Base-by-base conservation (phyloP, 2,113 vertebrate genomes). In the Eolophus roseicapilla region DNA sequence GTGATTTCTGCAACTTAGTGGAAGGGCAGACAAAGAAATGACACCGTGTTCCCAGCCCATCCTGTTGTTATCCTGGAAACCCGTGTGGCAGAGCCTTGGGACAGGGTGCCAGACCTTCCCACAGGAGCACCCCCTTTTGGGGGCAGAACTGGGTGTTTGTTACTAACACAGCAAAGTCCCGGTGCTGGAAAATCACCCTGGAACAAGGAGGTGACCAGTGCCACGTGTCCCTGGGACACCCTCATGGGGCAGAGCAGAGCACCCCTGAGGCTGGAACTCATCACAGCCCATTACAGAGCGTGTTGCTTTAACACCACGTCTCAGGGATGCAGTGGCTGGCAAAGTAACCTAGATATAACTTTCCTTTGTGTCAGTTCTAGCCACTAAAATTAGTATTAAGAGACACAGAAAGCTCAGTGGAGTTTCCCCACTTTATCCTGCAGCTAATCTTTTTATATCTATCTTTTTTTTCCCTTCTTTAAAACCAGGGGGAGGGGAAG, bases 351-450 rank as follows among this genome's bases (percentile, higher is more conserved):
- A 92, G 95, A 97, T 97, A 94, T 52, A 73, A 76, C 95, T 92
- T 97, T 87, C 97, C 87, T 97, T 95, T 96, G 95, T 97, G 97
- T 97, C 97, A 97, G 68, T 93, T 91, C 93, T 70, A 90, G 89
- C 95, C 83, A 83, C 97, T 97, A 97, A 98, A 98, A 96, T 98
- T 96, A 97, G 97, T 96, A 97, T 97, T 97, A 96, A 97, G 97
- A 98, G 98, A 86, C 91, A 95, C 52, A 93, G 93, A 95, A 96
- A 97, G 94, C 97, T 98, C 97, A 94, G 94, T 94, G 95, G 97
- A 98, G 96, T 97, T 97, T 97, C 97, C 96, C 80, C 78, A 95
- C 81, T 97, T 96, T 96, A 97, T 96, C 97, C 93, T 84, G 97
- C 86, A 76, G 95, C 96, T 97, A 94, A 97, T 98, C 96, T 96